Evolutionary conservation across 2,888 invertebrate genomes (phyloP), one percentile per base, ranked within the genome.

Genomic region (Pocota personata): DNA sequence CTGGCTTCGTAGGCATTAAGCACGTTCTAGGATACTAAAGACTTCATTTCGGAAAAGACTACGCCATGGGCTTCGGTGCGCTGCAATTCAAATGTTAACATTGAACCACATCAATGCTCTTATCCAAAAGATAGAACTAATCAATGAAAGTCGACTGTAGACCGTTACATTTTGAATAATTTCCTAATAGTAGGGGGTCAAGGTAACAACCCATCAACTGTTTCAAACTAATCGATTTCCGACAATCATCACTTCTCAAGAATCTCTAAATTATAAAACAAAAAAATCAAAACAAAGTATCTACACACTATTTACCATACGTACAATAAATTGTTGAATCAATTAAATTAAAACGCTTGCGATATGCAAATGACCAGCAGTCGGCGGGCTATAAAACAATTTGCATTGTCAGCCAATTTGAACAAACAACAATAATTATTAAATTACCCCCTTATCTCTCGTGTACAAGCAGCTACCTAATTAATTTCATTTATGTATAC

Each of bases 381-480:
- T 57, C 62, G 43, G 14, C 66, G 8, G 14, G 67, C 78, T 48
- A 73, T 83, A 55, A 83, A 83, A 66, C 84, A 86, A 86, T 86
- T 86, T 86, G 84, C 80, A 86, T 80, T 80, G 80, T 76, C 84
- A 69, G 84, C 69, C 80, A 86, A 86, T 76, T 84, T 79, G 69
- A 86, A 76, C 76, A 76, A 83, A 84, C 80, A 86, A 80, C 84
- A 80, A 86, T 76, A 64, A 86, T 76, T 86, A 76, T 76, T 73
- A 76, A 86, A 86, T 76, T 80, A 55, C 43, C 71, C 35, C 57
- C 71, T 60, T 80, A 80, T 76, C 71, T 55, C 24, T 60, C 73
- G 55, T 69, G 79, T 80, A 86, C 76, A 24, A 76, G 80, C 35
- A 8, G 79, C 71, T 75, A 86, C 84, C 84, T 80, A 86, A 86